Conservation (phyloP, 2,113 vertebrate genomes). For the Amphilophus citrinellus region DNA sequence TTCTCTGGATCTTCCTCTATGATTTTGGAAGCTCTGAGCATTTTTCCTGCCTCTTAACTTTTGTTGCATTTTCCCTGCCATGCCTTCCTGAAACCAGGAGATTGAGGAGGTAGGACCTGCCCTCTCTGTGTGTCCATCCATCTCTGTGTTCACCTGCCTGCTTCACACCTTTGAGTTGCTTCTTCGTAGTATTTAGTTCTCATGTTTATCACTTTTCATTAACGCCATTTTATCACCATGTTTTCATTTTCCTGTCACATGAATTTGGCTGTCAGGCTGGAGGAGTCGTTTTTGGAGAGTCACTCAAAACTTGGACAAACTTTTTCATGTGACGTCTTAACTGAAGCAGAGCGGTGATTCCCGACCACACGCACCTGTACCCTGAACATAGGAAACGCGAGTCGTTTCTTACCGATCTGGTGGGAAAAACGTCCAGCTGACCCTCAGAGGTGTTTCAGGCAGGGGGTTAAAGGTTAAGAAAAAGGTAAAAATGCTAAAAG, state of each 20-base stretch:
- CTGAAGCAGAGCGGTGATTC: not conserved
- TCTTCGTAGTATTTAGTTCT: not conserved
- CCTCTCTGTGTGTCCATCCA: conserved; percentile 34
- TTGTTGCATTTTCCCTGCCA: conserved; percentile 89
- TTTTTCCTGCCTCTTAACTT: conserved; percentile 84
- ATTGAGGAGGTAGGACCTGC: conserved; percentile 97
- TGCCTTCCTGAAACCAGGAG: conserved; percentile 95
- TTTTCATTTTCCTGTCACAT: conserved; percentile 27
- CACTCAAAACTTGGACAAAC: conserved; percentile 19
- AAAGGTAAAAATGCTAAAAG: not conserved
- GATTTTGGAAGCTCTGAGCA: conserved; percentile 71
- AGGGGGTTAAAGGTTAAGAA: not conserved
- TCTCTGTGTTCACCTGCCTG: conserved; percentile 23
- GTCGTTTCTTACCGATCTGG: no score
- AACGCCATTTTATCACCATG: not conserved
- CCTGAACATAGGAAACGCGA: not conserved
- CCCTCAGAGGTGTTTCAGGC: no score
- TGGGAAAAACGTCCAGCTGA: no score
- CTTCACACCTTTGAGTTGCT: conserved; percentile 32
- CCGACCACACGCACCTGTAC: not conserved
- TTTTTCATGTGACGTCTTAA: conserved; percentile 29
- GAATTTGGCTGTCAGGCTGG: conserved; percentile 2
- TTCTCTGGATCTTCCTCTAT: conserved; percentile 61
- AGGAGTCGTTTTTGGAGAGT: fast-evolving
- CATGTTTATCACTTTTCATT: not conserved